A percentile compares a stretch with the other conserved stretches of the same genome.
These are phyloP conservation scores for Nerophis lumbriciformis DNA, from an alignment of 2,113 vertebrate species.

Conservation along the genomic window DNA sequence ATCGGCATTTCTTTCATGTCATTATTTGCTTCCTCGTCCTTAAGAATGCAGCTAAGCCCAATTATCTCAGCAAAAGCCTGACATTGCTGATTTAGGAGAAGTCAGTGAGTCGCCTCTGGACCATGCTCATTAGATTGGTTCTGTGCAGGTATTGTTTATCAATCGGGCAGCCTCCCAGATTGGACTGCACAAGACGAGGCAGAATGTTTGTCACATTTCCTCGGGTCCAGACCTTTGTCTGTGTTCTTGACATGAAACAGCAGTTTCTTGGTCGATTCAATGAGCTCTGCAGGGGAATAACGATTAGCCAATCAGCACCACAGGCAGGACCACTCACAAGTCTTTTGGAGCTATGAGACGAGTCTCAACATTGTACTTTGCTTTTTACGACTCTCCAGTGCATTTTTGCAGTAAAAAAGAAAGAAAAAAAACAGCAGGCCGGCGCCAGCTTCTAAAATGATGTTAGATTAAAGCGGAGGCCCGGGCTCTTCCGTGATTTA, in stretches of 20 bases:
- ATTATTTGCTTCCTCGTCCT: slow-evolving; percentile 46
- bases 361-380: background rate
- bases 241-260: slow-evolving; percentile 3
- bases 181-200: slow-evolving; percentile 17
- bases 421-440: background rate
- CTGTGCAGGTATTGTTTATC: slow-evolving; percentile 45
- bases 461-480: background rate
- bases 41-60: slow-evolving; percentile 48
- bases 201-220: slow-evolving; percentile 24
- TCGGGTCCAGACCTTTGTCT: background rate
- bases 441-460: background rate
- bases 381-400: background rate
- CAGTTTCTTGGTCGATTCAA: background rate
- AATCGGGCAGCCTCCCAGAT: slow-evolving; percentile 26
- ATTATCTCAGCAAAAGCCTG: slow-evolving; percentile 54
- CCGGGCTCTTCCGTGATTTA: slow-evolving; percentile 4
- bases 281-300: slow-evolving; percentile 1
- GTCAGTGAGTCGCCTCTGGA: slow-evolving; percentile 62
- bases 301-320: slow-evolving; percentile 1
- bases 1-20: slow-evolving; percentile 38
- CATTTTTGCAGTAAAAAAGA: background rate
- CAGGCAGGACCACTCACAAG: background rate
- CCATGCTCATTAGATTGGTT: slow-evolving; percentile 57
- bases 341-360: background rate
- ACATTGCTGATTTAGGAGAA: slow-evolving; percentile 54